Base-by-base conservation (phyloP, 2,888 invertebrate species). In the Drosophila siamana region DNA sequence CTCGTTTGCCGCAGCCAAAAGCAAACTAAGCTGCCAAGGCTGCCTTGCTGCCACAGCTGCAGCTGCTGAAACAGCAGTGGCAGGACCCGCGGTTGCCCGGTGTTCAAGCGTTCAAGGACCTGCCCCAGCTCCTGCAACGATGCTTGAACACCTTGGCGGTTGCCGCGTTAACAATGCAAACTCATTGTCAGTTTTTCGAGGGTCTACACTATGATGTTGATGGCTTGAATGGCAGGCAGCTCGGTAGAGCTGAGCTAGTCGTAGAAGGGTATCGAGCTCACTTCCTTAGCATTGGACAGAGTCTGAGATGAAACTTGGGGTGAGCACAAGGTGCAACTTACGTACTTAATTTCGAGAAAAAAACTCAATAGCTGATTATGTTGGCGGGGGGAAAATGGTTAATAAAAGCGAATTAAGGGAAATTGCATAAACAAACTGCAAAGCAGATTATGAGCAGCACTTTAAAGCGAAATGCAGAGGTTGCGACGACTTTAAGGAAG, bases 1-100 rank as follows among this genome's bases (percentile, higher is more conserved):
- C 88, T 86, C 86, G 86, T 86, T 86, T 86, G 86, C 88, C 84
- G 78, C 88, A 86, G 74, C 86, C 84, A 88, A 84, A 70, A 84
- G 83, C 78, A 88, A 82, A 74, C 85, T 71, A 74, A 76, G 54
- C 69, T 69, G 64, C 69, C 73, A 67, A 70, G 74, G 67, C 62
- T 55, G 56, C 50, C 46, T n/a, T n/a, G n/a, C n/a, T n/a, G 54
- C 72, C 59, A 38, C 43, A 33, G 47, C 51, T 33, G 50, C 54
- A 43, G 64, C 61, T 51, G 55, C 51, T 54, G 36, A 65, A 67
- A 56, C 84, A 33, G 74, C 84, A 33, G 74, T 61, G 57, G 62
- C 73, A 62, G 60, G 28, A 69, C 43, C 55, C 56, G 65, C 33
- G 57, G 54, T 50, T 60, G 55, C 52, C 22, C 19, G 75, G 79